Evolutionary conservation across 2,113 vertebrate species (phyloP).

Genomic region (Papio anubis): DNA sequence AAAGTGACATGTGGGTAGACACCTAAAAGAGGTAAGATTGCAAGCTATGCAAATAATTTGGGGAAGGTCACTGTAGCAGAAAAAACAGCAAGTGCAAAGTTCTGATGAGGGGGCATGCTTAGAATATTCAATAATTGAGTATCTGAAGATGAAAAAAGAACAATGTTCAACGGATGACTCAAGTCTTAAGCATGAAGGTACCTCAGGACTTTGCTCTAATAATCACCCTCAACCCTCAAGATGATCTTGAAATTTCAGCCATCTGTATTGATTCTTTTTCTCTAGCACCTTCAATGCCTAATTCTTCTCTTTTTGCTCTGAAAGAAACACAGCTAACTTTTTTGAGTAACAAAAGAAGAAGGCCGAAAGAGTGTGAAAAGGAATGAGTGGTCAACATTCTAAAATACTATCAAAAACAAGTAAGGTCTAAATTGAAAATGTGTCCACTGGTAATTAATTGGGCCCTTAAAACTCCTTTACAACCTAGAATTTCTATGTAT

Average conservation of each 20-base stretch:
- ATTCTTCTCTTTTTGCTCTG: background rate
- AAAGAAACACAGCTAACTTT: background rate
- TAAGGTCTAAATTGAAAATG: background rate
- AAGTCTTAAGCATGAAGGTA: background rate
- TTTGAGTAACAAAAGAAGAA: background rate
- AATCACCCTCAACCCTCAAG: background rate
- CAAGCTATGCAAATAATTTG: background rate
- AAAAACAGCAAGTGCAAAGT: background rate
- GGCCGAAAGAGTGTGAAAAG: background rate
- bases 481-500: background rate
- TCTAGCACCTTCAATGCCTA: background rate
- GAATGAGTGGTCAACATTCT: background rate
- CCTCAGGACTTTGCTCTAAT: background rate
- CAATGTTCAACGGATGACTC: background rate
- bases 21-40: background rate
- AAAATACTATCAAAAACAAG: background rate
- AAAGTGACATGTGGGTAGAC: background rate
- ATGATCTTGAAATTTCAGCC: background rate
- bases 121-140: background rate
- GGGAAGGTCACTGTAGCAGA: background rate
- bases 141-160: background rate
- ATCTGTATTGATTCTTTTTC: background rate
- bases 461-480: background rate
- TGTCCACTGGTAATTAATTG: background rate
- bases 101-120: background rate